Percentiles rank a stretch among this genome's conserved stretches.
Conservation (phyloP, 1,140 invertebrate species). For the Drosophila mojavensis region DNA sequence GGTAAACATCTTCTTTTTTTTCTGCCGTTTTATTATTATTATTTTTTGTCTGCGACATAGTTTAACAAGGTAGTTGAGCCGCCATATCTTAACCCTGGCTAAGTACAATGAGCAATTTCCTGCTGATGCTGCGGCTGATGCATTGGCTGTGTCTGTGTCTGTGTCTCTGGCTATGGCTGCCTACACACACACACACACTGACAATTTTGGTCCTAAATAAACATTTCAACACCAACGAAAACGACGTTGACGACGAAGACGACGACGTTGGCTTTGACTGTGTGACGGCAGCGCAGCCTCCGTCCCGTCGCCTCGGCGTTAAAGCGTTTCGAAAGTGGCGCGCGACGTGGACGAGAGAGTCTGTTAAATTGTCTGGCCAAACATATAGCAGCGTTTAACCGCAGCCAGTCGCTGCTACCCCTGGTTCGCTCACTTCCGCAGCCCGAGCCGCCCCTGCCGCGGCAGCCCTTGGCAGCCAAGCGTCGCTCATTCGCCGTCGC, state of each 20-base stretch:
- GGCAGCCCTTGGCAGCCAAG: conserved; percentile 47
- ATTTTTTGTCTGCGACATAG: conserved; percentile 22
- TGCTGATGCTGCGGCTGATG: conserved; percentile 48
- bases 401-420: conserved; percentile 51
- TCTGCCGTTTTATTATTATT: neutral
- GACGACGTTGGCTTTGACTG: conserved; percentile 23
- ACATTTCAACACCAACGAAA: conserved; percentile 73
- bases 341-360: conserved; percentile 55
- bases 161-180: neutral
- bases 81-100: conserved; percentile 38
- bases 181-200: conserved; percentile 19
- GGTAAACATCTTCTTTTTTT: conserved; percentile 40
- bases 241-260: conserved; percentile 32
- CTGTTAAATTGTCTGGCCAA: conserved; percentile 74
- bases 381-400: conserved; percentile 74
- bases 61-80: conserved; percentile 55
- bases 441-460: neutral
- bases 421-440: conserved; percentile 17
- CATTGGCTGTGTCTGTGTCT: conserved; percentile 6
- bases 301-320: conserved; percentile 27
- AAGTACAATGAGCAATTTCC: conserved; percentile 77
- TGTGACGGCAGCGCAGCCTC: conserved; percentile 14
- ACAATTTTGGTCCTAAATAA: conserved; percentile 83
- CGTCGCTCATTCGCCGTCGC: conserved; percentile 79
- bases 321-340: conserved; percentile 77